A percentile compares a stretch with the other conserved stretches of the same genome.
Conservation (phyloP, 2,888 invertebrate species). For the Craniophora ligustri region DNA sequence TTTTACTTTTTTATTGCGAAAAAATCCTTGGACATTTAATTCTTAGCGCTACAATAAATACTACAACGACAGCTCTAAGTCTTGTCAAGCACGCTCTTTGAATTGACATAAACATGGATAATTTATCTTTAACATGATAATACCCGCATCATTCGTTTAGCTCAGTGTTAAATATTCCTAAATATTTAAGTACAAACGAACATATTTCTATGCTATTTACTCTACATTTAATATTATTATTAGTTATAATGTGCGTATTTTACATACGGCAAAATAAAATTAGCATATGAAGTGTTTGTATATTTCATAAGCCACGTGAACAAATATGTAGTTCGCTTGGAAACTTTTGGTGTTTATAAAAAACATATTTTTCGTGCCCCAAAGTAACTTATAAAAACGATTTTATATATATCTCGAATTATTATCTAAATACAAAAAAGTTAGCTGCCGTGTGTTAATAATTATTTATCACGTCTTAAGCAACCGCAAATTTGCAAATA, state of each 20-base stretch:
- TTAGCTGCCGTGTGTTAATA: background rate
- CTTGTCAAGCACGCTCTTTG: background rate
- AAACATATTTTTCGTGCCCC: background rate
- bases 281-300: background rate
- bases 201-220: background rate
- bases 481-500: background rate
- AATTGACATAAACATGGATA: conserved; percentile 12
- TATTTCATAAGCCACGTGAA: background rate
- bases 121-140: conserved; percentile 18
- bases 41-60: no score
- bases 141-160: conserved; percentile 19
- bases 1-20: no score
- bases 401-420: background rate
- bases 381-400: background rate
- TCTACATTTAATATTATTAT: background rate
- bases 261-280: background rate
- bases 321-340: background rate
- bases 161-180: conserved; percentile 7
- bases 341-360: background rate
- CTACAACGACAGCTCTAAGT: no score
- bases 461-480: background rate
- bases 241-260: background rate
- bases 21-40: no score
- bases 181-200: background rate
- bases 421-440: no score